Conservation (phyloP, 2,888 invertebrate genomes). For the Tipula vernalis region DNA sequence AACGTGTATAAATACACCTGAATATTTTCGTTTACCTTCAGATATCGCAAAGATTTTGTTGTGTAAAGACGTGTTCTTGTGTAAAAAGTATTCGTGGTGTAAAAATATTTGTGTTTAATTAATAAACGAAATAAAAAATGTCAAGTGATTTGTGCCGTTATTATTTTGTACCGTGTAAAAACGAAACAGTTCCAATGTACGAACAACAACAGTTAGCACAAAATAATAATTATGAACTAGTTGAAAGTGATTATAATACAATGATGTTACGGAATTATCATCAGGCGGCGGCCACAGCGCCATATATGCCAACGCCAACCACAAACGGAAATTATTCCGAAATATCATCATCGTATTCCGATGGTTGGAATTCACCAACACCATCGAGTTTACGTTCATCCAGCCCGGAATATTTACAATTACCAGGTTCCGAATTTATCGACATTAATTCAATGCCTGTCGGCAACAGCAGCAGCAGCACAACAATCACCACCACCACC, state of each 20-base stretch:
- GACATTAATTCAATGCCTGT: slow-evolving; percentile 25
- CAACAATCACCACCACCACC: no score
- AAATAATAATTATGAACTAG: not conserved
- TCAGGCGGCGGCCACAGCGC: not conserved
- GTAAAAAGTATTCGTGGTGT: not conserved
- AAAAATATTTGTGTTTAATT: not conserved
- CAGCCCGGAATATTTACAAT: slow-evolving; percentile 35
- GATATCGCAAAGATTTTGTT: not conserved
- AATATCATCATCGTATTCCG: slow-evolving; percentile 27
- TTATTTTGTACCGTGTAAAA: slow-evolving; percentile 30
- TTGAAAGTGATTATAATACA: not conserved
- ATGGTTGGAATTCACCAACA: slow-evolving; percentile 35
- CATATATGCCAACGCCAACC: not conserved
- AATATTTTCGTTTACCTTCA: not conserved
- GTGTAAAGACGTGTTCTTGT: not conserved
- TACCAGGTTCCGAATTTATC: slow-evolving; percentile 34
- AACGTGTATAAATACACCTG: not conserved
- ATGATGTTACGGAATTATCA: not conserved
- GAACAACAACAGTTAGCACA: not conserved
- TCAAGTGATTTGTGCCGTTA: slow-evolving; percentile 35
- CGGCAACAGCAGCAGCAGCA: no score
- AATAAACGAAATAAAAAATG: slow-evolving; percentile 18
- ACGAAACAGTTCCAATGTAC: not conserved
- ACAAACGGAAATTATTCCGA: not conserved
- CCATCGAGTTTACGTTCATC: slow-evolving; percentile 35